A percentile compares a stretch with the other conserved stretches of the same genome.
Conservation (phyloP, 2,888 invertebrate species). For the Thalpophila matura region DNA sequence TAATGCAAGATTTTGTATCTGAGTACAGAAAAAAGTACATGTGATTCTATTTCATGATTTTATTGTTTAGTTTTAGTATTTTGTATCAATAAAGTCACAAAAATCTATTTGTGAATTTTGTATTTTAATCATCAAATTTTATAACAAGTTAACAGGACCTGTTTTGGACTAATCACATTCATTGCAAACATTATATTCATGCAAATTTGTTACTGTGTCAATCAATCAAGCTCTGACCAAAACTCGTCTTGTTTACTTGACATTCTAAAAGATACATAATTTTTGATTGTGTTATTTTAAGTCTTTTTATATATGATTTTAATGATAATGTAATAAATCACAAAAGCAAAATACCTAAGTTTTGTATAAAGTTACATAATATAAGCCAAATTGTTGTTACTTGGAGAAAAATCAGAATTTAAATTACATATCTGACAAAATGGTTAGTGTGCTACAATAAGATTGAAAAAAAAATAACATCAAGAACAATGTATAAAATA, state of each 20-base stretch:
- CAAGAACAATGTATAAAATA: constrained; percentile 89
- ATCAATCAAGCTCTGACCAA: constrained; percentile 39
- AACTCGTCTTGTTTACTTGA: constrained; percentile 66
- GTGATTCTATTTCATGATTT: constrained; percentile 87
- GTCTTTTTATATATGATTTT: constrained; percentile 76
- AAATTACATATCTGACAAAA: constrained; percentile 91
- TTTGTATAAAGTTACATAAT: constrained; percentile 81
- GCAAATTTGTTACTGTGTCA: constrained; percentile 29
- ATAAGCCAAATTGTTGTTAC: constrained; percentile 89
- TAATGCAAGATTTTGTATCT: constrained; percentile 85
- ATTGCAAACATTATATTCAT: constrained; percentile 32
- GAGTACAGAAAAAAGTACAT: constrained; percentile 90
- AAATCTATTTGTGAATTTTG: constrained; percentile 65
- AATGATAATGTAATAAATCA: constrained; percentile 74
- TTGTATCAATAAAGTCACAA: constrained; percentile 78
- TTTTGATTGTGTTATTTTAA: constrained; percentile 71
- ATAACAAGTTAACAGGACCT: constrained; percentile 70
- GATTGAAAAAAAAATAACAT: constrained; percentile 85
- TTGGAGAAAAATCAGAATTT: constrained; percentile 90
- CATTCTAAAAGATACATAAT: constrained; percentile 64
- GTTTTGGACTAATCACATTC: constrained; percentile 63
- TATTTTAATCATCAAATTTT: constrained; percentile 64
- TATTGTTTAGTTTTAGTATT: constrained; percentile 78
- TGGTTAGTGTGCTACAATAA: constrained; percentile 91
- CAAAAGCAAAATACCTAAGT: constrained; percentile 77